phyloP scores from a whole-genome alignment of 2,888 invertebrate genomes.

The Punctoribates punctum region DNA sequence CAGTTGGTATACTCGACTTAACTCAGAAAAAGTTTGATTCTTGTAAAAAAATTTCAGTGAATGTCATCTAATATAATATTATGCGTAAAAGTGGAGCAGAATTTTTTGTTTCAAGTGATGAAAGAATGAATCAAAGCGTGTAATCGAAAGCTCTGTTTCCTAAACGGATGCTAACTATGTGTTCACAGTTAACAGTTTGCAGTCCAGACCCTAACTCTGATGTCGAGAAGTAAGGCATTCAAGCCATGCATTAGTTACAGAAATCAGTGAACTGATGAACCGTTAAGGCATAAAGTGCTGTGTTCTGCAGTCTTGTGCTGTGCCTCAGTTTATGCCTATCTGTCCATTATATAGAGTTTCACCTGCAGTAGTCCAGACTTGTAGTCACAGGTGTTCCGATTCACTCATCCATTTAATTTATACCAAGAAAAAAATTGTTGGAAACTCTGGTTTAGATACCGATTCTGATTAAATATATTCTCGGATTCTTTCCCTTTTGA shows the following conservation, averaged over 20 bases:
- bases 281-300: slow-evolving; percentile 15
- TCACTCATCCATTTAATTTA: slow-evolving; percentile 27
- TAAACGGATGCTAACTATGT: slow-evolving; percentile 21
- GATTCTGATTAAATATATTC: not conserved
- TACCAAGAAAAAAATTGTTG: slow-evolving; percentile 3
- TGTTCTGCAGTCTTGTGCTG: not conserved
- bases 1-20: not conserved
- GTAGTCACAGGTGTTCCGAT: slow-evolving; percentile 27
- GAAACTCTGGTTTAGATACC: not conserved
- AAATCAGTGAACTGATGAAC: slow-evolving; percentile 18
- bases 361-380: slow-evolving; percentile 13
- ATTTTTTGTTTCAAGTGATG: not conserved
- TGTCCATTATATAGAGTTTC: slow-evolving; percentile 7
- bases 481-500: not conserved
- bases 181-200: not conserved
- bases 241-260: slow-evolving; percentile 23
- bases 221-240: slow-evolving; percentile 6
- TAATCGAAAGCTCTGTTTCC: slow-evolving; percentile 24
- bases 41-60: not conserved
- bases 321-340: not conserved
- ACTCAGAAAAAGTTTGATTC: not conserved
- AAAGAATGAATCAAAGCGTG: slow-evolving; percentile 22
- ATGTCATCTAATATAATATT: not conserved
- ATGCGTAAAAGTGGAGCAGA: not conserved
- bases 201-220: not conserved